Conservation (phyloP, 2,888 invertebrate species). For the Sphaerophoria rueppellii region DNA sequence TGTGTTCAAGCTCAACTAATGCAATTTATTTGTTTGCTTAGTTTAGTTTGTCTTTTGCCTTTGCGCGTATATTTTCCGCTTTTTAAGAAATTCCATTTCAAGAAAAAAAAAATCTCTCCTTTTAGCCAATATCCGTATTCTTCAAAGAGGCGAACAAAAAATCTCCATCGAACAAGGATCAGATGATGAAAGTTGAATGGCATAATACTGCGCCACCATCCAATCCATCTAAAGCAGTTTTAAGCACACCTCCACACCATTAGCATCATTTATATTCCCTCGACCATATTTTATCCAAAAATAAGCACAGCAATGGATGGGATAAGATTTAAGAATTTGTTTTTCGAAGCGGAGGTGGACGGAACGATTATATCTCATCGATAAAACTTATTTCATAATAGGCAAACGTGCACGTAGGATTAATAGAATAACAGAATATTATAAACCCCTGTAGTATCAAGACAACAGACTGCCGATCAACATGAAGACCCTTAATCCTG, state of each 20-base stretch:
- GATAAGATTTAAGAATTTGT: not conserved
- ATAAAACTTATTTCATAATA: slow-evolving; percentile 44
- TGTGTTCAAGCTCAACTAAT: slow-evolving; percentile 71
- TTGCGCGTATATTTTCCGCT: slow-evolving; percentile 66
- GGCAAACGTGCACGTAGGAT: slow-evolving; percentile 57
- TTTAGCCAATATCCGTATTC: not conserved
- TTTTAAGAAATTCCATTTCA: slow-evolving; percentile 69
- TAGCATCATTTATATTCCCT: slow-evolving; percentile 32
- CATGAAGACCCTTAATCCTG: slow-evolving; percentile 10
- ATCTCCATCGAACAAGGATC: slow-evolving; percentile 63
- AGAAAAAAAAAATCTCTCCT: not conserved
- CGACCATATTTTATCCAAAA: slow-evolving; percentile 4
- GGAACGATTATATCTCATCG: slow-evolving; percentile 51
- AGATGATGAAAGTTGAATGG: slow-evolving; percentile 56
- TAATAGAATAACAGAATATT: slow-evolving; percentile 38
- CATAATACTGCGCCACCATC: not conserved
- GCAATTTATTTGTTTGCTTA: slow-evolving; percentile 73
- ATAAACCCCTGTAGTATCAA: slow-evolving; percentile 2
- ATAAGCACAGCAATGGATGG: slow-evolving; percentile 25
- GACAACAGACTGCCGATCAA: slow-evolving; percentile 10
- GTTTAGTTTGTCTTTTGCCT: slow-evolving; percentile 58
- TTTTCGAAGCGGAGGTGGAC: not conserved
- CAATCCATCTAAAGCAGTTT: slow-evolving; percentile 1
- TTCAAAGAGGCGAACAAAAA: slow-evolving; percentile 8
- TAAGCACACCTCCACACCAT: not conserved